Conservation (phyloP, 2,113 vertebrate genomes). For the Cyanoliseus patagonus region DNA sequence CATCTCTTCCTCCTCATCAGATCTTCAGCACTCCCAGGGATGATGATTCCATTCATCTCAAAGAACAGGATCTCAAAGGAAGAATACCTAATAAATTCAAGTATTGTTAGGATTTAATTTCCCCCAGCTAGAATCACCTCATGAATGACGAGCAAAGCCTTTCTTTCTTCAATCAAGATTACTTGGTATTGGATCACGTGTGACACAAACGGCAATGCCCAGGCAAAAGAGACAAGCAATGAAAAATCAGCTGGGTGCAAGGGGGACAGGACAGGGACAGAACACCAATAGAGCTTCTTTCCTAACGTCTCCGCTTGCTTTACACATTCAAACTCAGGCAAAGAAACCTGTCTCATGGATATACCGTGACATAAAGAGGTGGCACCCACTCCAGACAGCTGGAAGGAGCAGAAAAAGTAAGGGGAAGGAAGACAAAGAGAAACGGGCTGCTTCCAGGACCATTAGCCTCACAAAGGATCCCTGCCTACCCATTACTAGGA, state of each 20-base stretch:
- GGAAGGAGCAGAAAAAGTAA: not conserved
- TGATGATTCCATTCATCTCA: not conserved
- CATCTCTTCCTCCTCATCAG: not conserved
- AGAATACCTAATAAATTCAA: not conserved
- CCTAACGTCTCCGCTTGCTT: not conserved
- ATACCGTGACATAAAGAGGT: not conserved
- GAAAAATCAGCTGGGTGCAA: rapidly evolving
- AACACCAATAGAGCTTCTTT: not conserved
- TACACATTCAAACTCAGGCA: not conserved
- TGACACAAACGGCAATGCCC: not conserved
- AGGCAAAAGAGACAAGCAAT: not conserved
- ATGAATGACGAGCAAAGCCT: not conserved
- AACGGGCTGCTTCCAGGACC: not conserved
- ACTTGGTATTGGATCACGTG: not conserved
- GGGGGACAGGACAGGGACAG: too few relatives aligned
- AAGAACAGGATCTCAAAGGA: not conserved
- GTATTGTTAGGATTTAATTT: not conserved
- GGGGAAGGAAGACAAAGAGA: not conserved
- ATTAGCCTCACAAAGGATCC: not conserved
- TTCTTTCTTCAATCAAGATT: constrained; percentile 41
- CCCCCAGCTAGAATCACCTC: not conserved
- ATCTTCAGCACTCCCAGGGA: not conserved
- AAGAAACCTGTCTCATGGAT: not conserved
- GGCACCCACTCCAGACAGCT: not conserved
- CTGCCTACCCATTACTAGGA: not conserved